phyloP scores from a whole-genome alignment of 2,113 vertebrate genomes.

The Eubucco bourcierii region DNA sequence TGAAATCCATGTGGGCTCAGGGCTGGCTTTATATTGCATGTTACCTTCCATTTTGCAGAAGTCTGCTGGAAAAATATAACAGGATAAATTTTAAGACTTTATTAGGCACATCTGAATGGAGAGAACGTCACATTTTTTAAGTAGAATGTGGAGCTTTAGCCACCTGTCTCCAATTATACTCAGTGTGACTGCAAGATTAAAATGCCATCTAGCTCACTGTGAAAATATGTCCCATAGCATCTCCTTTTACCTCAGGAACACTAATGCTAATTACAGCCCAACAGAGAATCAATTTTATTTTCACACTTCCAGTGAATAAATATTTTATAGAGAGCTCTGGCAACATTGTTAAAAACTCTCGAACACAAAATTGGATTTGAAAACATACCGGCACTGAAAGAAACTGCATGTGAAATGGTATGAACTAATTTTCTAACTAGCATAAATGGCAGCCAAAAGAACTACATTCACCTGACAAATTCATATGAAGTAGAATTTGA shows the following conservation, averaged over 20 bases:
- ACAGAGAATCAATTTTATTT: conserved; percentile 16
- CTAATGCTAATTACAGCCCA: conserved; percentile 8
- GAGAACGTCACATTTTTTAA: not conserved
- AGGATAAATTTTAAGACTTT: not conserved
- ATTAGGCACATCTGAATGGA: conserved; percentile 5
- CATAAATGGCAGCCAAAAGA: not conserved
- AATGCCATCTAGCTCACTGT: conserved; percentile 8
- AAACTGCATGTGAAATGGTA: not conserved
- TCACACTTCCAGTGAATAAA: not conserved
- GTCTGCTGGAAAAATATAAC: not conserved
- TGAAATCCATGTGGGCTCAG: not conserved
- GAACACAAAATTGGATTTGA: not conserved
- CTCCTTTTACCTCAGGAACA: not conserved
- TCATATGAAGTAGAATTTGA: not conserved
- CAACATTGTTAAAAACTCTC: not conserved
- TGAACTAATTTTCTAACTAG: not conserved
- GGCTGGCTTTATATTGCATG: not conserved
- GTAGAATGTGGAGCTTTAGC: not conserved
- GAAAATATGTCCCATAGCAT: conserved; percentile 7
- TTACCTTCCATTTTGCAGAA: not conserved
- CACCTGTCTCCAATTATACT: conserved; percentile 42
- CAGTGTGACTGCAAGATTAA: conserved; percentile 13
- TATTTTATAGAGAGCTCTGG: not conserved
- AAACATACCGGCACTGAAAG: not conserved
- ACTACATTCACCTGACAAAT: not conserved